Percentiles rank a stretch among this genome's conserved stretches.
Evolutionary conservation across 2,888 invertebrate genomes (phyloP).

Genomic region (Rambutsinella grinnellia): DNA sequence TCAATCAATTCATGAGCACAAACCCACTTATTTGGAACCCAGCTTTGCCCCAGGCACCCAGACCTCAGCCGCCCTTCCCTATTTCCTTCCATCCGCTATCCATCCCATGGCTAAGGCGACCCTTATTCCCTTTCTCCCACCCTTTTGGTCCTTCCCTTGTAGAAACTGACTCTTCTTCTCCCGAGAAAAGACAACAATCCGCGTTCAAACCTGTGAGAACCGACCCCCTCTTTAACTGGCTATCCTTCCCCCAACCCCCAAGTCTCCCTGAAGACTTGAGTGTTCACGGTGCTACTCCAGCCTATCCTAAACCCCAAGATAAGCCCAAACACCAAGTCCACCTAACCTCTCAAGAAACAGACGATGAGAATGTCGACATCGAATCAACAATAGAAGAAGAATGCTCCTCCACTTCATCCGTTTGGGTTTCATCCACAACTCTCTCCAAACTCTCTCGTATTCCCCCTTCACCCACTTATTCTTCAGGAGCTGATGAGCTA

Average conservation of each 20-base stretch:
- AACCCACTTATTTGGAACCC: slow-evolving; percentile 64
- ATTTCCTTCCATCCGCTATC: slow-evolving; percentile 63
- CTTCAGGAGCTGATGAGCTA: slow-evolving; percentile 24
- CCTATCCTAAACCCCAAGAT: slow-evolving; percentile 3
- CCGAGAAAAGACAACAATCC: slow-evolving; percentile 57
- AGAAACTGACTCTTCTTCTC: slow-evolving; percentile 28
- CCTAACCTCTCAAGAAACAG: slow-evolving; percentile 42
- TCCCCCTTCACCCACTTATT: slow-evolving; percentile 8
- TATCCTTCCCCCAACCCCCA: slow-evolving; percentile 49
- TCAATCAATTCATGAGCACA: slow-evolving; percentile 26
- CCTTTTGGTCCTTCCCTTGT: slow-evolving; percentile 63
- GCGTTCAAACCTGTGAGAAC: slow-evolving; percentile 61
- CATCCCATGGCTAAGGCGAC: slow-evolving; percentile 65
- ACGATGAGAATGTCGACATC: slow-evolving; percentile 86
- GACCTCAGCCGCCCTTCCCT: slow-evolving; percentile 28
- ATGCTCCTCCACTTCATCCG: slow-evolving; percentile 52
- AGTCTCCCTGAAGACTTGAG: slow-evolving; percentile 60
- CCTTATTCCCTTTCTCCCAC: slow-evolving; percentile 65
- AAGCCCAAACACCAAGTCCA: slow-evolving; percentile 40
- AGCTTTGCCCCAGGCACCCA: slow-evolving; percentile 53
- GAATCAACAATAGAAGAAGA: slow-evolving; percentile 83
- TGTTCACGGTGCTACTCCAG: slow-evolving; percentile 18
- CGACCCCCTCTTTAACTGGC: slow-evolving; percentile 63
- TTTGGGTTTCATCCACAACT: slow-evolving; percentile 48
- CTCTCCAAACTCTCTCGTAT: background rate